Evolutionary conservation across 2,113 vertebrate genomes (phyloP).

Genomic region (Scomber colias): DNA sequence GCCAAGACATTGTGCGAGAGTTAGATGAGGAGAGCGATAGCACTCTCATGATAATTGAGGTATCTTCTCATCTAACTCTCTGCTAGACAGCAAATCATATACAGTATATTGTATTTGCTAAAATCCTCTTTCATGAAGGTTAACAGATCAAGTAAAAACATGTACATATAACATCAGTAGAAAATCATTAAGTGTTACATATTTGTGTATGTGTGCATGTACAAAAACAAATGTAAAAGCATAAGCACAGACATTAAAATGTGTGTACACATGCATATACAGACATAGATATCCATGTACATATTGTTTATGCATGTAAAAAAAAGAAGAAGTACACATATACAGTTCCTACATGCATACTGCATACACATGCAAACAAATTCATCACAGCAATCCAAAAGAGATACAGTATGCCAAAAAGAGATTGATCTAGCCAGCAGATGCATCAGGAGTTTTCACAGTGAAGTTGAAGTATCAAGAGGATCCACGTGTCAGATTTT

Average conservation of each 20-base stretch:
- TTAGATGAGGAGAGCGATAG: no score
- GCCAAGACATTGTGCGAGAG: background rate
- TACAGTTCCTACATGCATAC: constrained; percentile 12
- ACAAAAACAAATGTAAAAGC: background rate
- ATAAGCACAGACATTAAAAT: constrained; percentile 16
- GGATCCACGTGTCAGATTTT: background rate
- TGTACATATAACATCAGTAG: background rate
- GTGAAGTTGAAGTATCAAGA: background rate
- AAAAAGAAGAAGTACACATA: constrained; percentile 24
- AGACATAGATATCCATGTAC: background rate
- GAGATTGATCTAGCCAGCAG: constrained; percentile 44
- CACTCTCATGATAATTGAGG: no score
- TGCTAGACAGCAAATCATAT: background rate
- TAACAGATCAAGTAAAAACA: background rate
- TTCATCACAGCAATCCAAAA: constrained; percentile 22
- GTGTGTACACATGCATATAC: constrained; percentile 8
- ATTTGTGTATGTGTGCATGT: background rate
- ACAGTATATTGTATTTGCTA: background rate
- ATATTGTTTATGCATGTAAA: background rate
- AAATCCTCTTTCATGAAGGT: background rate
- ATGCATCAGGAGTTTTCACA: background rate
- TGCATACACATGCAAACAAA: constrained; percentile 34
- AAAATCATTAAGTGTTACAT: background rate
- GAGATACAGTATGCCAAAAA: background rate
- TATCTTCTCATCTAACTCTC: background rate